A percentile compares a stretch with the other conserved stretches of the same genome.
phyloP scores from a whole-genome alignment of 2,797 vertebrate species.

The Yasuhikotakia modesta region DNA sequence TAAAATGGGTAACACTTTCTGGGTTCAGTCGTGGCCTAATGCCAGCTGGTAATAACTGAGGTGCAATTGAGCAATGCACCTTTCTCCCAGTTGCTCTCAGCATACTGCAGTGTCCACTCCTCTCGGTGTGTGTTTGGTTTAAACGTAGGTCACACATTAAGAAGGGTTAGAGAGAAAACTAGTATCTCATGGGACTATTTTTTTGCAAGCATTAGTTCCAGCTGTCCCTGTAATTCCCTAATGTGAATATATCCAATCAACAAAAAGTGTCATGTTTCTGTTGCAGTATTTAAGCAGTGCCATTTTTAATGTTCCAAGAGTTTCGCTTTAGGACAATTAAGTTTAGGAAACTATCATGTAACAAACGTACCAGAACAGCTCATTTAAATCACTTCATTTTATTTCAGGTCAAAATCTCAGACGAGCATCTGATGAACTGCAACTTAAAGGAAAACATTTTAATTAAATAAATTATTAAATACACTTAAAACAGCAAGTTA shows the following conservation, averaged over 20 bases:
- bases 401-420: not conserved
- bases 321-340: no score
- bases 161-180: not conserved
- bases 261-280: constrained; percentile 49
- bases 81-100: no score
- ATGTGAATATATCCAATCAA: constrained; percentile 57
- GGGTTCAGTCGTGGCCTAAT: no score
- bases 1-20: no score
- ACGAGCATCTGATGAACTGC: constrained; percentile 29
- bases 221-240: constrained; percentile 44
- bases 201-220: constrained; percentile 53
- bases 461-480: no score
- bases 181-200: constrained; percentile 32
- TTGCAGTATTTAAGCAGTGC: not conserved
- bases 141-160: no score
- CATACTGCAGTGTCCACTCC: no score
- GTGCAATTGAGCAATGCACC: no score
- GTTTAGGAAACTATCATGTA: no score
- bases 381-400: not conserved
- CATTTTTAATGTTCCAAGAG: not conserved
- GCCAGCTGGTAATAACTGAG: no score
- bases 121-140: no score
- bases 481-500: not conserved
- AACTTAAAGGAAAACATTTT: constrained; percentile 33
- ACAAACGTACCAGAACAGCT: no score